Conservation (phyloP, 2,113 vertebrate species). For the Oreamnos americanus region DNA sequence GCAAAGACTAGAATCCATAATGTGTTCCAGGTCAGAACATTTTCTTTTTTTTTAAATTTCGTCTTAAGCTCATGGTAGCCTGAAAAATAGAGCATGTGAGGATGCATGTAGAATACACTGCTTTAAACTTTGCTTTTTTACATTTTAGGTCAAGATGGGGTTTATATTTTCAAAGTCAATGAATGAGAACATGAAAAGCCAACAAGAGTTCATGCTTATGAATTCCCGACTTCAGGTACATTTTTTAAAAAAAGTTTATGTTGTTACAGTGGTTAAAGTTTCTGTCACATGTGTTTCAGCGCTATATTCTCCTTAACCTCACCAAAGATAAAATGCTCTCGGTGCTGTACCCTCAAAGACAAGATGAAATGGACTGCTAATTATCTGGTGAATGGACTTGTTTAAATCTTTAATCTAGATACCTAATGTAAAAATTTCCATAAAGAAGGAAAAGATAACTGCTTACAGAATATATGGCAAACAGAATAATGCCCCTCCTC, state of each 20-base stretch:
- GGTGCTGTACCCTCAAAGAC: neutral
- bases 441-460: neutral
- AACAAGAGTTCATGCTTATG: slow-evolving; percentile 88
- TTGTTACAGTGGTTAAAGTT: neutral
- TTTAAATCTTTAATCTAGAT: neutral
- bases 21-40: neutral
- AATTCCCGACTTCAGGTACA: slow-evolving; percentile 87
- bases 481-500: neutral
- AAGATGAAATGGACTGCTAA: neutral
- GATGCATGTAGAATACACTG: neutral
- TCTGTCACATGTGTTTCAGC: neutral
- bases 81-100: neutral
- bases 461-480: neutral
- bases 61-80: neutral
- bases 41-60: neutral
- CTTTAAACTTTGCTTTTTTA: neutral
- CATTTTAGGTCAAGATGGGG: slow-evolving; percentile 80
- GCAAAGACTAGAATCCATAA: neutral
- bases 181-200: slow-evolving; percentile 86
- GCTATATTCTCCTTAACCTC: neutral
- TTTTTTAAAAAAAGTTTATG: neutral
- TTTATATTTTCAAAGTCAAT: slow-evolving; percentile 86
- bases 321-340: neutral
- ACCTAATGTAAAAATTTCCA: neutral
- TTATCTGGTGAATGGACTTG: neutral